phyloP scores from a whole-genome alignment of 2,113 vertebrate species.

The Grammomys dolichurus region DNA sequence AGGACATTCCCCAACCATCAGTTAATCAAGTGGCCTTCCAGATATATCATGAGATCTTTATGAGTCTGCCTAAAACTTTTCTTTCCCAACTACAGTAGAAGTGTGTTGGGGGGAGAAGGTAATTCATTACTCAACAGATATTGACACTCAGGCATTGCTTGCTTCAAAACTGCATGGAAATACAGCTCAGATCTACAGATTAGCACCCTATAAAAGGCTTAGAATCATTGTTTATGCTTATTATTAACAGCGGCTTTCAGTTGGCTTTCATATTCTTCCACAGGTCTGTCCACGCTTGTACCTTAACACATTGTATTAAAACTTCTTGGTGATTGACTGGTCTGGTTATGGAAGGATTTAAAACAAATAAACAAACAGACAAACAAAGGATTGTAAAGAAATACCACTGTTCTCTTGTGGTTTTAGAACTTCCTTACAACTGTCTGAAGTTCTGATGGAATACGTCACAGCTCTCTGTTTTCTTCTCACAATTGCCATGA shows the following conservation, averaged over 20 bases:
- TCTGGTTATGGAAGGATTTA: background rate
- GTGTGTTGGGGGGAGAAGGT: too few species aligned
- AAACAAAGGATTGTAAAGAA: background rate
- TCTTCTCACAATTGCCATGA: background rate
- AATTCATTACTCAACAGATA: background rate
- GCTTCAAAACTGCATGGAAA: constrained; percentile 12
- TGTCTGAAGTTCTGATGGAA: background rate
- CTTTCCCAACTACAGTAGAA: background rate
- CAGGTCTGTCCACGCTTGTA: background rate
- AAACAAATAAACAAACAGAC: background rate
- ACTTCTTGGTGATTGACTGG: background rate
- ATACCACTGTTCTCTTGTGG: background rate
- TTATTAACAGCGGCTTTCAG: background rate
- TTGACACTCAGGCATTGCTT: background rate
- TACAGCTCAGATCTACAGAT: background rate
- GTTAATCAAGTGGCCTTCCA: background rate
- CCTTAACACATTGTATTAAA: background rate
- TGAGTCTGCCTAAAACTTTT: background rate
- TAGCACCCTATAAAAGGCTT: background rate
- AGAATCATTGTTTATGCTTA: background rate
- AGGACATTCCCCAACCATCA: background rate
- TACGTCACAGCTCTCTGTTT: background rate
- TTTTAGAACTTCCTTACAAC: background rate
- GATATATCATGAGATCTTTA: background rate
- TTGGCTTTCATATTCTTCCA: constrained; percentile 27